Percentiles rank a stretch among this genome's conserved stretches.
Evolutionary conservation across 1,140 invertebrate species (phyloP).

Genomic region (Drosophila gunungcola): DNA sequence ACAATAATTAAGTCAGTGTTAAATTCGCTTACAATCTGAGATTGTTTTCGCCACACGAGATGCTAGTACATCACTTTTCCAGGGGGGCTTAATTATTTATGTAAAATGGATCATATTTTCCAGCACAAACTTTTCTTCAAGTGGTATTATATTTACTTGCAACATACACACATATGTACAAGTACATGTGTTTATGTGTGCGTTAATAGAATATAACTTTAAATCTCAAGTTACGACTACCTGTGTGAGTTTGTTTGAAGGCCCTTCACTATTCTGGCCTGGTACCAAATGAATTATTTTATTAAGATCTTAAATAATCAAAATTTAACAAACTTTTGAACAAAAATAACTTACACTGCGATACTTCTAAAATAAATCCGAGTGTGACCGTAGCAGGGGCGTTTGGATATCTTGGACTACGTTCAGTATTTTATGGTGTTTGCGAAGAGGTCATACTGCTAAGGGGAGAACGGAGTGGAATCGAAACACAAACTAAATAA

Average conservation of each 20-base stretch:
- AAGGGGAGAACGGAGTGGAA: slow-evolving; percentile 1
- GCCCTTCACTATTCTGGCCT: background rate
- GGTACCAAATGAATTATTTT: slow-evolving; percentile 1
- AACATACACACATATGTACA: slow-evolving; percentile 29
- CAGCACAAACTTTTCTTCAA: slow-evolving; percentile 39
- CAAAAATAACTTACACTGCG: slow-evolving; percentile 43
- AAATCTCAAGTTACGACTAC: background rate
- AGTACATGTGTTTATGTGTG: slow-evolving; percentile 9
- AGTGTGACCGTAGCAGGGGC: slow-evolving; percentile 12
- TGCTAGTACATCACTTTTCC: background rate
- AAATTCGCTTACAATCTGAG: background rate
- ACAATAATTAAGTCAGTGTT: background rate
- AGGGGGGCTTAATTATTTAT: slow-evolving; percentile 12
- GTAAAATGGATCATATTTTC: slow-evolving; percentile 36
- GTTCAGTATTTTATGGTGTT: background rate
- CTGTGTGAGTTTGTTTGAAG: background rate
- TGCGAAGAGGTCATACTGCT: background rate
- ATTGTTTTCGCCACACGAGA: background rate
- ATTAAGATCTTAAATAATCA: background rate
- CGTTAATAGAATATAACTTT: slow-evolving; percentile 16
- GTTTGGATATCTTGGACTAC: background rate
- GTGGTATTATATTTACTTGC: slow-evolving; percentile 43
- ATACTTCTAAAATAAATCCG: slow-evolving; percentile 40
- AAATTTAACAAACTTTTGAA: slow-evolving; percentile 1
- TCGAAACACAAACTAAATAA: slow-evolving; percentile 6